Evolutionary conservation across 64 coral and sea anemone species (phyloP).

Genomic region (Hydrozoanthus tunicans): DNA sequence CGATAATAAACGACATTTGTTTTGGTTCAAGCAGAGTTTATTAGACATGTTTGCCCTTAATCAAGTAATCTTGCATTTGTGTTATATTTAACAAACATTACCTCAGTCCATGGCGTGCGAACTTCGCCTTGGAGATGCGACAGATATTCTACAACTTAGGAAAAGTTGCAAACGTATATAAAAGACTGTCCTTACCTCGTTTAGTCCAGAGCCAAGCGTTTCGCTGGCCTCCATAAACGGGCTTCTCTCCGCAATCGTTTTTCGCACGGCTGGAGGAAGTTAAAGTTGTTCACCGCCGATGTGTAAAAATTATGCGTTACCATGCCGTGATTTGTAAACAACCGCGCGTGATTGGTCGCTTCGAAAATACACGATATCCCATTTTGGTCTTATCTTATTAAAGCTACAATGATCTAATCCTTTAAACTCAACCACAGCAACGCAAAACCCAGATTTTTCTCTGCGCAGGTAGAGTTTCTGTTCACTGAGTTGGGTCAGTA

Average conservation of each 20-base stretch:
- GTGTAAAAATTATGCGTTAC: slow-evolving; percentile 35
- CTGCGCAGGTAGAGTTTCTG: not conserved
- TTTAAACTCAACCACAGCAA: not conserved
- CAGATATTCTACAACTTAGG: not conserved
- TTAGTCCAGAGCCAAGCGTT: slow-evolving; percentile 22
- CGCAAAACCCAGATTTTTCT: not conserved
- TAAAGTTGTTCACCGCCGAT: not conserved
- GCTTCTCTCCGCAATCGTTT: not conserved
- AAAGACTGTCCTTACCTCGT: slow-evolving; percentile 3
- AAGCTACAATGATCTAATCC: slow-evolving; percentile 47
- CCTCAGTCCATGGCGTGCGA: not conserved
- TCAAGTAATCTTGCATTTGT: slow-evolving; percentile 61
- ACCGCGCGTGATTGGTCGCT: slow-evolving; percentile 25
- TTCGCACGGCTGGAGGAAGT: slow-evolving; percentile 1
- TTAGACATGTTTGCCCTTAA: slow-evolving; percentile 13
- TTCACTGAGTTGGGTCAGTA: not conserved
- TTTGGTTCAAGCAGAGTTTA: not conserved
- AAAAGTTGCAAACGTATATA: not conserved
- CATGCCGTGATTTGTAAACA: slow-evolving; percentile 22
- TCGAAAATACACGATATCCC: not conserved
- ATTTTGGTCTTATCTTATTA: slow-evolving; percentile 24
- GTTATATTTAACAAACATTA: slow-evolving; percentile 58
- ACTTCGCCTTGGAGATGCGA: not conserved
- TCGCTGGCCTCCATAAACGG: slow-evolving; percentile 55
- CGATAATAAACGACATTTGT: not conserved